A percentile compares a stretch with the other conserved stretches of the same genome.
Evolutionary conservation across 2,888 invertebrate genomes (phyloP).

Genomic region (Apoderus coryli): DNA sequence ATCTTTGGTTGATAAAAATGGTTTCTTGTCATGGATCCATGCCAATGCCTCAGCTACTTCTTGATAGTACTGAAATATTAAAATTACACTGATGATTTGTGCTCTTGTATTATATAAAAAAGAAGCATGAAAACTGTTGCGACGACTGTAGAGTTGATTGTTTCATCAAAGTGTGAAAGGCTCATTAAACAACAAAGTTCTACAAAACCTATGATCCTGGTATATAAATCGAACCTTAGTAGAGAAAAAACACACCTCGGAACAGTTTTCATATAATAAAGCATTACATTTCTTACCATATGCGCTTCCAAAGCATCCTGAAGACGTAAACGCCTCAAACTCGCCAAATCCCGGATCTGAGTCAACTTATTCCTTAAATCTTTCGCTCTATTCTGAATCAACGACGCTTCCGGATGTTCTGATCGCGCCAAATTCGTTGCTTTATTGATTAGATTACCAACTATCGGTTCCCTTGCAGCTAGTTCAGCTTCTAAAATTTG

Average conservation of each 20-base stretch:
- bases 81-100: too few species aligned
- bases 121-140: too few species aligned
- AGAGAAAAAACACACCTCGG: too few species aligned
- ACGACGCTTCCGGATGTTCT: constrained; percentile 70
- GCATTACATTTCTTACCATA: too few species aligned
- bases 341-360: constrained; percentile 57
- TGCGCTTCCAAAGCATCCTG: constrained; percentile 74
- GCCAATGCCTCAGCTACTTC: constrained; percentile 82
- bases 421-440: constrained; percentile 67
- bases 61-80: constrained; percentile 61
- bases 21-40: constrained; percentile 82
- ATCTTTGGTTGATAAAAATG: constrained; percentile 58
- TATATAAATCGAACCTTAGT: too few species aligned
- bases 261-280: too few species aligned
- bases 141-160: too few species aligned
- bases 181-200: too few species aligned
- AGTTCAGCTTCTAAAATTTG: constrained; percentile 82
- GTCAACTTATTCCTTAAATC: constrained; percentile 55
- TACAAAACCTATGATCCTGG: too few species aligned
- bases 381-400: constrained; percentile 53
- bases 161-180: too few species aligned
- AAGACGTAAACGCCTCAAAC: constrained; percentile 54
- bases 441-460: constrained; percentile 55
- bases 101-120: too few species aligned
- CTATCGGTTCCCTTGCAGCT: constrained; percentile 71